phyloP scores from a whole-genome alignment of 2,888 invertebrate genomes.

The Lymantria monacha region DNA sequence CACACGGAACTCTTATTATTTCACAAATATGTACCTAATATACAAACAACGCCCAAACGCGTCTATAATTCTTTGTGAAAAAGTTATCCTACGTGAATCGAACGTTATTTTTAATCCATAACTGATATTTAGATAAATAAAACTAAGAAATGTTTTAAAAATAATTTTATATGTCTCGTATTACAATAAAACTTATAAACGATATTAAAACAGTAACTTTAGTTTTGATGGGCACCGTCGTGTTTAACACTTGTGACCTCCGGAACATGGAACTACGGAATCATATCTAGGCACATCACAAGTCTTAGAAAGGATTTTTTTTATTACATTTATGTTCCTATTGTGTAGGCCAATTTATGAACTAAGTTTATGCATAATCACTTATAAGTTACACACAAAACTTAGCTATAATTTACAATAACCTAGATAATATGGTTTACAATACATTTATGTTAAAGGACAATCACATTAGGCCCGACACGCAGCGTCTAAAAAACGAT shows the following conservation, averaged over 20 bases:
- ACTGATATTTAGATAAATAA: slow-evolving; percentile 20
- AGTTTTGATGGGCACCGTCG: slow-evolving; percentile 25
- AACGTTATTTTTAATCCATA: too few species aligned
- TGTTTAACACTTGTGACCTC: slow-evolving; percentile 28
- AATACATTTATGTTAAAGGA: slow-evolving; percentile 33
- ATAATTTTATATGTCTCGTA: slow-evolving; percentile 55
- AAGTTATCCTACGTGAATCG: too few species aligned
- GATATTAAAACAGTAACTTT: slow-evolving; percentile 39
- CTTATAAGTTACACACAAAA: slow-evolving; percentile 15
- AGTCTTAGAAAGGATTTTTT: slow-evolving; percentile 31
- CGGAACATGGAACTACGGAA: slow-evolving; percentile 24
- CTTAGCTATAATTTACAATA: background rate
- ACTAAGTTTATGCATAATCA: slow-evolving; percentile 21
- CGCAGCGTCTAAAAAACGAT: slow-evolving; percentile 51
- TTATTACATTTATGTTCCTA: background rate
- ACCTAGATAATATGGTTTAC: background rate
- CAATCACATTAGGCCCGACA: slow-evolving; percentile 68
- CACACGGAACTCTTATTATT: too few species aligned
- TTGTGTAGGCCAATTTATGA: slow-evolving; percentile 15
- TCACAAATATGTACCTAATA: too few species aligned
- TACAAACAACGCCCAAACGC: too few species aligned
- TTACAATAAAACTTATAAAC: slow-evolving; percentile 42
- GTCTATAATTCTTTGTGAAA: too few species aligned
- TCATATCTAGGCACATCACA: slow-evolving; percentile 38
- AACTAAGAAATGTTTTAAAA: slow-evolving; percentile 34